Evolutionary conservation across 64 coral and sea anemone genomes (phyloP), one percentile per base, ranked within the genome.

Genomic region (Astreopora myriophthalma): DNA sequence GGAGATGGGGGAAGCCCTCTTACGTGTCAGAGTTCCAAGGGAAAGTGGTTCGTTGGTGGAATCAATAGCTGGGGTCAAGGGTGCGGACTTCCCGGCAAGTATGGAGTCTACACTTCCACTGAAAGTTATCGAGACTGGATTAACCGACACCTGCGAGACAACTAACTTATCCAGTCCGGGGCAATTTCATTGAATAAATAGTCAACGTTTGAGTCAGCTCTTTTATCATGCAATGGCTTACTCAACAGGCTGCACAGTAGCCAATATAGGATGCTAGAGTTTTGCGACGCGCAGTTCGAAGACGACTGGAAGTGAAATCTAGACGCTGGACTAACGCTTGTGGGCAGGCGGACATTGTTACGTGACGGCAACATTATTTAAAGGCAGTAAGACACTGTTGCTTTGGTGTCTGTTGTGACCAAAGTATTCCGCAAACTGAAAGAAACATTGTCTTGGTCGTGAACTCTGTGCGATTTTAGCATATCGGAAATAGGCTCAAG

Each of bases 1-100:
- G 90, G 95, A 30, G 95, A 93, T 86, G 86, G 86, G 0, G 95
- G 95, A 60, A 68, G 91, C 48, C 83, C 95, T 5, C 86, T 96
- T 11, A 93, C 93, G 91, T 96, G 95, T 62, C 74, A 90, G 48
- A 58, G 42, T 65, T 28, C 29, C 12, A 30, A 73, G 17, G 58
- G 46, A 69, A 69, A 82, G 61, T 94, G 93, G 93, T 49, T 85
- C 70, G 51, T 94, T 49, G 75, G 51, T 37, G 93, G 87, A 49
- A 33, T 94, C 23, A 89, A 72, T 67, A 94, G 87, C 79, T 85
- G 87, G 90, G 90, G 79, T 12, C 87, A 84, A 85, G 87, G 79
- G 0, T 94, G 93, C 40, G 71, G 87, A 36, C 48, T 89, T 25
- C 65, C 86, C 35, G 79, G 67, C 30, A 94, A 89, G 23, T 89